phyloP scores from a whole-genome alignment of 1,140 invertebrate species.

The Habropoda laboriosa region DNA sequence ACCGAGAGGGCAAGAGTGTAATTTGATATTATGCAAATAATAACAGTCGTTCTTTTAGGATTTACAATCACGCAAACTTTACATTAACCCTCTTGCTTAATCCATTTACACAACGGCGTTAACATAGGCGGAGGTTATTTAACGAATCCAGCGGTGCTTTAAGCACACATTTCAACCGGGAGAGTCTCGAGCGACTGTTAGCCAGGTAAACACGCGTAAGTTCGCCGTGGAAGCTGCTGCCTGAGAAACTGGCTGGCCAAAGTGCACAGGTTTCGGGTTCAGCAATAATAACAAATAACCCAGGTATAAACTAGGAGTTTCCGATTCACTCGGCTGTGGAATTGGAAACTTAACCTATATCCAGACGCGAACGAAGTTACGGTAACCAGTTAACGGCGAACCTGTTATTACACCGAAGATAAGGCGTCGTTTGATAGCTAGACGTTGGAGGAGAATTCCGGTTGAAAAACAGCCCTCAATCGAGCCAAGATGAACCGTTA shows the following conservation, averaged over 20 bases:
- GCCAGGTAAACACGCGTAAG: constrained; percentile 3
- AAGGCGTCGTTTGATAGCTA: constrained; percentile 22
- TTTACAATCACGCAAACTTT: no score
- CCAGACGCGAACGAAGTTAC: constrained; percentile 1
- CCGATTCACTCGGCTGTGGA: constrained; percentile 10
- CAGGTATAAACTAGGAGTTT: background rate
- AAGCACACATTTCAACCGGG: background rate
- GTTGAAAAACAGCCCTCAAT: background rate
- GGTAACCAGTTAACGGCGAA: background rate
- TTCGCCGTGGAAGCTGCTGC: background rate
- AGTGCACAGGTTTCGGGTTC: constrained; percentile 6
- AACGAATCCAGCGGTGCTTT: background rate
- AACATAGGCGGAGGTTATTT: no score
- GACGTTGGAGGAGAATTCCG: no score
- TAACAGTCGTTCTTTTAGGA: background rate
- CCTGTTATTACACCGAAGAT: constrained; percentile 33
- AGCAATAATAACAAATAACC: constrained; percentile 36
- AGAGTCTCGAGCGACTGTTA: no score
- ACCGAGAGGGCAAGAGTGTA: no score
- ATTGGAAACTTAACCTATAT: constrained; percentile 29
- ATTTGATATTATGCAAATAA: background rate
- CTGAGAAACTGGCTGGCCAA: no score
- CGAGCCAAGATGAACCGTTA: constrained; percentile 12
- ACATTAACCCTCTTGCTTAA: background rate
- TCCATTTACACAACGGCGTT: no score